Base-by-base conservation (phyloP, 2,888 invertebrate genomes). In the Frankliniella intonsa region DNA sequence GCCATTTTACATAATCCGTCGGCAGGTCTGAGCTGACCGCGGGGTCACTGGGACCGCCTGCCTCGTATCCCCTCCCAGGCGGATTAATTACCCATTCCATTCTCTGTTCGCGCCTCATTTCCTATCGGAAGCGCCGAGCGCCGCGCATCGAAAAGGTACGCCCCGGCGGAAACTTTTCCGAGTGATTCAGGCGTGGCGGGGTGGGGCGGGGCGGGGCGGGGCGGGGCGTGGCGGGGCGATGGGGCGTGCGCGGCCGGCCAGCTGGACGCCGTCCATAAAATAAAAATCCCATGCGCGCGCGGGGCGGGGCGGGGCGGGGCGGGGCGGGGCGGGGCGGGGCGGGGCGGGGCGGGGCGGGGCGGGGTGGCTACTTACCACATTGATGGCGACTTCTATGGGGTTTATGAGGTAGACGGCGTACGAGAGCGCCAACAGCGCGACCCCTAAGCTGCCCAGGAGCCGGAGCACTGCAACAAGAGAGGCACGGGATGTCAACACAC, bases 321-420 rank as follows among this genome's bases (percentile, higher is more conserved):
- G 55, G 55, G 55, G 65, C 65, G 11, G 62, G 62, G 65, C 65
- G 19, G 65, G n/a, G 65, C 65, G 65, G 10, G 55, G 55, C 55
- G 55, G 55, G n/a, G n/a, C n/a, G n/a, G n/a, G n/a, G n/a, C n/a
- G n/a, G n/a, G n/a, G n/a, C n/a, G n/a, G 38, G 2, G 38, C 5
- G 38, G 38, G 38, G 38, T 38, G 38, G 38, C 38, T 83, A 87
- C 88, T 87, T 85, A 88, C 88, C 69, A 86, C 83, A 80, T 87
- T 83, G 81, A 87, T 84, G 82, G 88, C 84, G 38, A 86, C 69
- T 62, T 87, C 86, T 2, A 87, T 82, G 3, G 89, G 89, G 83
- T 88, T 85, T 51, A 87, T 84, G 69, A 86, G 83, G 83, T 88
- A 87, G 81, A 88, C 82, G 12, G 86, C 83, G 50, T 87, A 87